Evolutionary conservation across 1,140 invertebrate species (phyloP).

Genomic region (Homalodisca vitripennis): DNA sequence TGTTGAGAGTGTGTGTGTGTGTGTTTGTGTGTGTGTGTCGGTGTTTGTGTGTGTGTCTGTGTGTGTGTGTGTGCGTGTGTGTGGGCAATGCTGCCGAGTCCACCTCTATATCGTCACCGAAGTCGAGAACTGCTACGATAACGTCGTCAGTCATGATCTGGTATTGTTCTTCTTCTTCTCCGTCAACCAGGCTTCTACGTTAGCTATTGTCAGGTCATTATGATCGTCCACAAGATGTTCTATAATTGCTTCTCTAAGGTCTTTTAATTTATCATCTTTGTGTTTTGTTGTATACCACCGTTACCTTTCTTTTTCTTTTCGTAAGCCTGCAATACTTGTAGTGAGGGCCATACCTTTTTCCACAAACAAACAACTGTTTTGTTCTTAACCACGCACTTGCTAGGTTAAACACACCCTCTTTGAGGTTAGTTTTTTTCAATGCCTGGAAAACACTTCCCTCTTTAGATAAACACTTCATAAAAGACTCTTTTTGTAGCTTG

Average conservation of each 20-base stretch:
- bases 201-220: not conserved
- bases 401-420: not conserved
- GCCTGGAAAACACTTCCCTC: not conserved
- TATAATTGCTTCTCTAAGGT: too few species aligned
- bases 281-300: not conserved
- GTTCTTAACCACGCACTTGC: not conserved
- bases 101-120: not conserved
- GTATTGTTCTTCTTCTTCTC: too few species aligned
- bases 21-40: too few species aligned
- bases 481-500: not conserved
- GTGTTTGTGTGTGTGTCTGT: too few species aligned
- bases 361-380: not conserved
- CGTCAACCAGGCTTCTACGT: too few species aligned
- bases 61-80: not conserved
- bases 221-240: not conserved
- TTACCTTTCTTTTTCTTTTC: not conserved
- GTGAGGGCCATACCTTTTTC: too few species aligned
- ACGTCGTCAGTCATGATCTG: too few species aligned
- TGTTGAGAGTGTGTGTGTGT: too few species aligned
- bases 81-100: too few species aligned
- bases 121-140: not conserved
- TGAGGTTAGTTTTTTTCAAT: not conserved
- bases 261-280: not conserved
- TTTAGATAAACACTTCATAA: not conserved
- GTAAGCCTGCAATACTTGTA: not conserved